A percentile compares a stretch with the other conserved stretches of the same genome.
Evolutionary conservation across 2,797 vertebrate genomes (phyloP).

Genomic region (Choloepus didactylus): DNA sequence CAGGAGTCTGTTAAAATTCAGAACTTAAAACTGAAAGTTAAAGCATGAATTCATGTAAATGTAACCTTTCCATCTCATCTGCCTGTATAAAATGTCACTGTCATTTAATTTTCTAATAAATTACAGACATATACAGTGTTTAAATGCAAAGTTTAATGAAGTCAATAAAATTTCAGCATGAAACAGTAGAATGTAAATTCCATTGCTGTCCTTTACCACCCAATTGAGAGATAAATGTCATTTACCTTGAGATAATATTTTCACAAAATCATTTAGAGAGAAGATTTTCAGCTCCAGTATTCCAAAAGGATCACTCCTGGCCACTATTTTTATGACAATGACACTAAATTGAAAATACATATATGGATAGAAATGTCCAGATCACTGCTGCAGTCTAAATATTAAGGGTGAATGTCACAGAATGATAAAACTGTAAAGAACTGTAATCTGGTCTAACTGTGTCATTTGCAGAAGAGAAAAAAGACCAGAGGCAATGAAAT

Average conservation of each 20-base stretch:
- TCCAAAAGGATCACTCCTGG: background rate
- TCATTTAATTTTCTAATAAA: conserved; percentile 82
- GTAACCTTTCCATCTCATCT: conserved; percentile 84
- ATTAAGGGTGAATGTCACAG: background rate
- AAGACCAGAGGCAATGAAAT: conserved; percentile 10
- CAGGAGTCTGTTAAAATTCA: conserved; percentile 17
- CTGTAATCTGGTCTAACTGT: background rate
- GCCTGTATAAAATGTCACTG: conserved; percentile 82
- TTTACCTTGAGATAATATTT: conserved; percentile 69
- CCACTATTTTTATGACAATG: conserved; percentile 10
- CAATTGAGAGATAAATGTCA: conserved; percentile 69
- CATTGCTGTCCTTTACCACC: conserved; percentile 65
- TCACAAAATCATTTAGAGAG: conserved; percentile 60
- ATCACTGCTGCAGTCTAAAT: conserved; percentile 50
- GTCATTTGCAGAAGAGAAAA: background rate
- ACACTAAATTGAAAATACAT: conserved; percentile 15
- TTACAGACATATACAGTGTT: conserved; percentile 68
- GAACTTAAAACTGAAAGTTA: conserved; percentile 79
- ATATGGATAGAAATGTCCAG: background rate
- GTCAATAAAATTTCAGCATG: conserved; percentile 76
- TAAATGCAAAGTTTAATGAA: conserved; percentile 77
- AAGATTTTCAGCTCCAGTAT: conserved; percentile 41
- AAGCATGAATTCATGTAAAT: conserved; percentile 85
- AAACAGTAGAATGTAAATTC: conserved; percentile 72
- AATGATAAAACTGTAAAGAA: background rate